Conservation (phyloP, 2,888 invertebrate genomes). For the Cenopis cana region DNA sequence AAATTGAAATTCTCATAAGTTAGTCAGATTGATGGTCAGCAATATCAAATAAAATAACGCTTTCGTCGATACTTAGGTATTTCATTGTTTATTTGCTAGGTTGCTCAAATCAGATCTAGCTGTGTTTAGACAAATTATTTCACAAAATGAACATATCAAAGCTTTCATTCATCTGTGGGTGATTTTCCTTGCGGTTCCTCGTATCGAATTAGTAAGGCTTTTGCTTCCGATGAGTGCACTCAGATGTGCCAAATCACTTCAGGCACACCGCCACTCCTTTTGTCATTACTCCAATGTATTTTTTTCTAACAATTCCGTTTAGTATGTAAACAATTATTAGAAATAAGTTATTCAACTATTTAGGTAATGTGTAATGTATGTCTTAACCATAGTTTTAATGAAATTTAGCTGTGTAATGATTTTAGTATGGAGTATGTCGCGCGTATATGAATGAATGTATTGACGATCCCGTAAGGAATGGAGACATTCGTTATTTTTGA, state of each 20-base stretch:
- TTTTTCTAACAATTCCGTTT: constrained; percentile 73
- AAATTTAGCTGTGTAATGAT: constrained; percentile 71
- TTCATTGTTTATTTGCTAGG: constrained; percentile 2
- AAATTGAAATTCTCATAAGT: neutral
- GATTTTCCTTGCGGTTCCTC: constrained; percentile 10
- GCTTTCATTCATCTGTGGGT: constrained; percentile 34
- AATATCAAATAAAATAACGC: constrained; percentile 49
- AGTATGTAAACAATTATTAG: constrained; percentile 77
- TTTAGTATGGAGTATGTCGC: constrained; percentile 78
- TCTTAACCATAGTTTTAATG: constrained; percentile 78
- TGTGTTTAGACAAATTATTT: constrained; percentile 48
- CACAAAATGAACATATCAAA: constrained; percentile 62
- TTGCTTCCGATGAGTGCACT: constrained; percentile 30
- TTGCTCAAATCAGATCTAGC: constrained; percentile 10
- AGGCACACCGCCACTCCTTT: constrained; percentile 59
- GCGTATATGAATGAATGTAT: constrained; percentile 76
- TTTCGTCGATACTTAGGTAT: neutral
- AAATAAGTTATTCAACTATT: constrained; percentile 79
- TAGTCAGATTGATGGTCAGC: constrained; percentile 10
- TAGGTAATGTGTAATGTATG: constrained; percentile 78
- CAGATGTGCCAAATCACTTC: constrained; percentile 68
- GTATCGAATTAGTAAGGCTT: constrained; percentile 1
- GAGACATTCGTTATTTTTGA: constrained; percentile 46
- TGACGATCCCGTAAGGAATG: constrained; percentile 53
- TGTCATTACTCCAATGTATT: constrained; percentile 51